Evolutionary conservation across 2,113 vertebrate genomes (phyloP).

Genomic region (Anguilla rostrata): DNA sequence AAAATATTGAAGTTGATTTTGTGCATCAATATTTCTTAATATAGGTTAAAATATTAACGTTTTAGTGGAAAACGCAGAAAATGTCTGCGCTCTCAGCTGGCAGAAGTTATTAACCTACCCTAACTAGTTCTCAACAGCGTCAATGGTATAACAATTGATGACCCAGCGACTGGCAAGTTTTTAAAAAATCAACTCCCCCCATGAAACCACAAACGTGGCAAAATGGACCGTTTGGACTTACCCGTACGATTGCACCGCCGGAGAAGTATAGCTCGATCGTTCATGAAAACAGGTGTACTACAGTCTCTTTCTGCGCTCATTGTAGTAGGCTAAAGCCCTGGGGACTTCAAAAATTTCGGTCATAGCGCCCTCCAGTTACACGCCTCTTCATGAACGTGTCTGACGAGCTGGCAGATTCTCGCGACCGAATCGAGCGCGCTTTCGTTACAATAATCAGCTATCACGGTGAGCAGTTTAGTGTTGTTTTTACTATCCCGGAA

Average conservation of each 20-base stretch:
- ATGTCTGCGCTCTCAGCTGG: no score
- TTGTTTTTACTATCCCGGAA: neutral
- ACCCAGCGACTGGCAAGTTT: neutral
- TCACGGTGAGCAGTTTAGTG: neutral
- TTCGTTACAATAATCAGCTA: neutral
- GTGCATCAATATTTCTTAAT: no score
- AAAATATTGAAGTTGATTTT: neutral
- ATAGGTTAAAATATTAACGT: no score
- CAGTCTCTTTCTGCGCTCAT: neutral
- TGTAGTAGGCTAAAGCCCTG: neutral
- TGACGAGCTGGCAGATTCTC: neutral
- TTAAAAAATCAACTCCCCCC: neutral
- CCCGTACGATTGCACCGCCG: neutral
- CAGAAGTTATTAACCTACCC: no score
- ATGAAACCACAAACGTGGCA: neutral
- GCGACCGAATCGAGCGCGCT: neutral
- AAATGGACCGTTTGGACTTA: neutral
- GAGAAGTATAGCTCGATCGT: neutral
- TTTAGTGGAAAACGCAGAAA: no score
- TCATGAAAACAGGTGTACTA: conserved; percentile 27
- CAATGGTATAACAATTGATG: neutral
- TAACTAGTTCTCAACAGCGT: no score
- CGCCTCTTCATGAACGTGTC: neutral
- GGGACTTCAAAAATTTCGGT: conserved; percentile 12
- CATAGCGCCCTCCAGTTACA: conserved; percentile 34